Evolutionary conservation across 2,113 vertebrate genomes (phyloP), one percentile per base, ranked within the genome.

Genomic region (Tragelaphus buxtoni): DNA sequence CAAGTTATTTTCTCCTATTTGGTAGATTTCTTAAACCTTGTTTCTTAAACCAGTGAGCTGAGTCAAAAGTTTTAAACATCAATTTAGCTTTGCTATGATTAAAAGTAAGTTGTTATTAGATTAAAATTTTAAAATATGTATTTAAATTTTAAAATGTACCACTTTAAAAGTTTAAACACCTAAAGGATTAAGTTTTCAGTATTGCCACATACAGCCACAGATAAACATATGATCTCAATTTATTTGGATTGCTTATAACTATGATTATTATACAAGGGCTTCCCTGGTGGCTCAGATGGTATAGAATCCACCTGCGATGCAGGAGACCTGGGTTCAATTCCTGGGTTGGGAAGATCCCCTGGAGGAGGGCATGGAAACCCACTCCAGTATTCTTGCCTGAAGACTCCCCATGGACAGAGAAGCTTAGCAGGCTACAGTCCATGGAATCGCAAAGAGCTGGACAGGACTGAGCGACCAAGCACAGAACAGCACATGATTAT

Each of bases 1-100:
- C 42, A 61, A n/a, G 2, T n/a, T 35, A 53, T 77, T 58, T 74
- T 89, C 80, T 93, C 72, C 24, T 91, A 81, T 24, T 93, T 49
- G 63, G 30, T 87, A 93, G 6, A 53, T 84, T 96, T 91, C 39
- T 88, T 69, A 69, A 39, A 69, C n/a, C n/a, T 91, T 84, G 13
- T 5, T 92, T 95, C 45, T 93, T 87, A 94, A 96, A 92, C 93
- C 45, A 94, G 42, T 28, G 91, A 93, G 42, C n/a, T 60, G 86
- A 96, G 42, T 91, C 39, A 69, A 60, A 89, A 69, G 8, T 85
- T 95, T 92, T 79, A 92, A 89, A 95, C 26, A 83, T 61, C 10
- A 83, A 72, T 74, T 95, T 90, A 65, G 6, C 9, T 91, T 76
- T 90, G 63, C 16, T 93, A 65, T 88, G 8, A 81, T 93, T 47